Base-by-base conservation (phyloP, 1,140 invertebrate genomes). In the Zaprionus ghesquierei region DNA sequence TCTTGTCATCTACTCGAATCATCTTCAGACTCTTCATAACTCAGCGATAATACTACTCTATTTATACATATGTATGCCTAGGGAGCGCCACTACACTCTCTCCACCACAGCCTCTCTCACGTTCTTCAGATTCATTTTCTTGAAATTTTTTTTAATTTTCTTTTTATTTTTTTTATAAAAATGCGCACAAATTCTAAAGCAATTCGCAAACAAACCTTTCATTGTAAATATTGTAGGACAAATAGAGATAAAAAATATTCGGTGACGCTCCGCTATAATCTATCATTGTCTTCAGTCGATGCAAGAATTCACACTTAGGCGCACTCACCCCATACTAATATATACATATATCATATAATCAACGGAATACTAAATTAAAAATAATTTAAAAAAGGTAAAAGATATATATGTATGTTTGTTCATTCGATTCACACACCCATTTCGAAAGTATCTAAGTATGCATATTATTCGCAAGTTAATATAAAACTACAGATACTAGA, bases 161-260 rank as follows among this genome's bases (percentile, higher is more conserved):
- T 55, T 49, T 61, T 2, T 54, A 20, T 33, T 54, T 44, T 27
- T 8, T 53, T 31, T 46, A 29, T 66, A 25, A 22, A 68, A 87
- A 86, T 87, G 79, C 82, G 82, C 82, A 86, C 82, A 86, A 86
- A 55, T 86, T 77, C 75, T 66, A 70, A 72, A 62, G 22, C 41
- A 65, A 79, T 78, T 81, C 58, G 33, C 29, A 60, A 79, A 64
- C 20, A 46, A 77, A 55, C 33, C 59, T 81, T 66, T 75, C 49
- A 66, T 75, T 86, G 81, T 86, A 87, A 87, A 87, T 86, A 87
- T 70, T 70, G 55, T 85, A 82, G 53, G 61, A 44, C 69, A 51
- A 58, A 53, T 58, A 51, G 9, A 54, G n/a, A 50, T 22, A 51
- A 51, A 51, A 18, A 1, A 20, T 54, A 15, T 50, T 50, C 22